These are phyloP conservation scores for Labeo rohita DNA, from an alignment of 2,113 vertebrate genomes.

Conservation along the genomic window DNA sequence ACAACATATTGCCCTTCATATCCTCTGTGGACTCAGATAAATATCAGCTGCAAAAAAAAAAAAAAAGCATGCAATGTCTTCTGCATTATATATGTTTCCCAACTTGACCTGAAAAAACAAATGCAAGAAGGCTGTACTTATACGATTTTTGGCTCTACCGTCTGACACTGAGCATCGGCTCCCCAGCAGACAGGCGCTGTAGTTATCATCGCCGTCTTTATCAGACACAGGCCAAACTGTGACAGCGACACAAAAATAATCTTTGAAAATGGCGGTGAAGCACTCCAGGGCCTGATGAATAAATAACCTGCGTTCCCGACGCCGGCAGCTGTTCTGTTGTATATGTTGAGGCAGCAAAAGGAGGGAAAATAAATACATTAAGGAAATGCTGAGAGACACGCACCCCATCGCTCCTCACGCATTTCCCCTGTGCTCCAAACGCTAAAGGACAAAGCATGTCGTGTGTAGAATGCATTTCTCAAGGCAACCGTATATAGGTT, in stretches of 20 bases:
- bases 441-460: slow-evolving; percentile 36
- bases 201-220: slow-evolving; percentile 60
- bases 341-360: slow-evolving; percentile 63
- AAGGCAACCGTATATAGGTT: slow-evolving; percentile 2
- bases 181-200: slow-evolving; percentile 49
- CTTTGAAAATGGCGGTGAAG: slow-evolving; percentile 65
- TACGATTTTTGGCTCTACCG: slow-evolving; percentile 32
- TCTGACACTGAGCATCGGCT: slow-evolving; percentile 30
- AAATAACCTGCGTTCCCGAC: slow-evolving; percentile 65
- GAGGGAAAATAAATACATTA: slow-evolving; percentile 65
- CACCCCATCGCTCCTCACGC: slow-evolving; percentile 14
- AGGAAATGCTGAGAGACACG: slow-evolving; percentile 59
- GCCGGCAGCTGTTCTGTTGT: slow-evolving; percentile 61
- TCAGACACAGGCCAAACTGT: slow-evolving; percentile 59
- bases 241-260: slow-evolving; percentile 71
- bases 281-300: slow-evolving; percentile 75
- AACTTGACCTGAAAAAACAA: slow-evolving; percentile 64
- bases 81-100: slow-evolving; percentile 62
- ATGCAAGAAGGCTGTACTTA: slow-evolving; percentile 60
- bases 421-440: neutral
- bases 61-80: slow-evolving; percentile 55
- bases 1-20: slow-evolving; percentile 40
- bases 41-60: slow-evolving; percentile 38
- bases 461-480: slow-evolving; percentile 37
- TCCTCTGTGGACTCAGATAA: slow-evolving; percentile 39